Evolutionary conservation across 30 jellyfish, hydroid and myxozoan species (phyloP).

Genomic region (Aurelia sp.): DNA sequence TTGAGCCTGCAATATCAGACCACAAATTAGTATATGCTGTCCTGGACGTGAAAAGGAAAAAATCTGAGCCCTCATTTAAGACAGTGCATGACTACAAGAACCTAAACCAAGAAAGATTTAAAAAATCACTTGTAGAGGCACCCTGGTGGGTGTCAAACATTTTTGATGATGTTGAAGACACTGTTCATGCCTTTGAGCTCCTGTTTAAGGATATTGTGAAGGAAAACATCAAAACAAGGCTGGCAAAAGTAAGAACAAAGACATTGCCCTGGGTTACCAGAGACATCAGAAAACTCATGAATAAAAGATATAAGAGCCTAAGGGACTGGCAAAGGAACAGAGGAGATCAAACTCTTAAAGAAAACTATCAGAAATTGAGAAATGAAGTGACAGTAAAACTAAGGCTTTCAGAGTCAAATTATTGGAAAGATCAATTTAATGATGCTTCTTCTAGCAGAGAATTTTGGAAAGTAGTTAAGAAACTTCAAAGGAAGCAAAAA

Average conservation of each 20-base stretch:
- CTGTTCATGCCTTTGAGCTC: constrained; percentile 5
- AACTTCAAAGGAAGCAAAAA: too few species aligned
- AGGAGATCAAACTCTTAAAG: too few species aligned
- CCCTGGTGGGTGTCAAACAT: constrained; percentile 43
- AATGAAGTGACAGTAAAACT: too few species aligned
- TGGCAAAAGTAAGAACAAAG: constrained; percentile 33
- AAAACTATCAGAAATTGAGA: too few species aligned
- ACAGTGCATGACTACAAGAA: too few species aligned
- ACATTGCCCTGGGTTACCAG: constrained; percentile 27
- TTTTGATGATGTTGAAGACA: constrained; percentile 19
- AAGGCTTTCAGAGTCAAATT: too few species aligned
- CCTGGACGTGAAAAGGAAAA: constrained; percentile 7
- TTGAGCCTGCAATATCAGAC: constrained; percentile 18
- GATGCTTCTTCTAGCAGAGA: too few species aligned
- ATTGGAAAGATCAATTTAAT: too few species aligned
- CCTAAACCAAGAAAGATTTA: too few species aligned
- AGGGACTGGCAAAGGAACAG: too few species aligned
- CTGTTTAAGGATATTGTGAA: constrained; percentile 18
- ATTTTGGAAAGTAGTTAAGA: too few species aligned
- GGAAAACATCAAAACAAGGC: constrained; percentile 10
- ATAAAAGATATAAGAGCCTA: too few species aligned
- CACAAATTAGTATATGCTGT: not conserved
- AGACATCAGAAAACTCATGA: constrained; percentile 27
- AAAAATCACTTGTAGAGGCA: not conserved
- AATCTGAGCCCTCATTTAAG: not conserved